Conservation (phyloP, 2,888 invertebrate genomes). For the Calliphora vomitoria region DNA sequence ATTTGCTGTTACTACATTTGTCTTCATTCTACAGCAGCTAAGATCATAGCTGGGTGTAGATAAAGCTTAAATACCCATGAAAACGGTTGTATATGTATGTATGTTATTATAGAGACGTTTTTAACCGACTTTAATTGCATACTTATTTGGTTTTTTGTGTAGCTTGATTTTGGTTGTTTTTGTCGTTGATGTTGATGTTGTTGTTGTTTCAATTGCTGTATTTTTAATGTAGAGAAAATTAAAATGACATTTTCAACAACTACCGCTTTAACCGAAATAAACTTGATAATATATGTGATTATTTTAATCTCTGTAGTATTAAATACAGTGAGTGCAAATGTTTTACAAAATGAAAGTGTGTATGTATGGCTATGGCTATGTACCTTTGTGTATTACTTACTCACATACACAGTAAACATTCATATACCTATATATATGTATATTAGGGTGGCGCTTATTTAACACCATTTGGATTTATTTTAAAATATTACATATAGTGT, state of each 20-base stretch:
- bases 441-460: no score
- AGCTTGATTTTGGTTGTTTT: not conserved
- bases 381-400: no score
- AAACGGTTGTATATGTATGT: not conserved
- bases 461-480: no score
- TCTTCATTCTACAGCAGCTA: no score
- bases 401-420: not conserved
- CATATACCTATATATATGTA: not conserved
- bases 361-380: not conserved
- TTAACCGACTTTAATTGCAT: not conserved
- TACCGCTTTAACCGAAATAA: constrained; percentile 62
- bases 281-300: constrained; percentile 68
- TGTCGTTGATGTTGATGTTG: not conserved
- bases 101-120: not conserved
- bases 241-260: constrained; percentile 62
- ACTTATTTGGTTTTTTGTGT: not conserved
- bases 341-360: not conserved
- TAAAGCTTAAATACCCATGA: no score
- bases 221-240: constrained; percentile 26
- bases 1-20: no score
- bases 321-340: constrained; percentile 45
- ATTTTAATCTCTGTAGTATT: constrained; percentile 69
- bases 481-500: no score
- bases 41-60: no score
- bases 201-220: not conserved